phyloP scores from a whole-genome alignment of 1,140 invertebrate species.

The Adoxophyes honmai region DNA sequence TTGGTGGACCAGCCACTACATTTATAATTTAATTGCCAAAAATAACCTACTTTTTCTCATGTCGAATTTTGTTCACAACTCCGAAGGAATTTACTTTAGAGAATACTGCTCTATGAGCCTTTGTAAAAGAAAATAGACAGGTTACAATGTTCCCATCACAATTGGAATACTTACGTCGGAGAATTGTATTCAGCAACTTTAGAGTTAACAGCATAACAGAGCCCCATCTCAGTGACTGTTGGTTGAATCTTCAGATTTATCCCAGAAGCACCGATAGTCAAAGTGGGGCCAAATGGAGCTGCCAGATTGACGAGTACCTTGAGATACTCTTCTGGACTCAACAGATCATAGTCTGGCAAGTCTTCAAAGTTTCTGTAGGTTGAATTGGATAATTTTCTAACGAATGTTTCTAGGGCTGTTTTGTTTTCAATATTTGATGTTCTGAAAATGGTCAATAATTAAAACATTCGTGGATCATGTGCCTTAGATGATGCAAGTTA shows the following conservation, averaged over 20 bases:
- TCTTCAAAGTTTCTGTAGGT: constrained; percentile 78
- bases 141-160: too few species aligned
- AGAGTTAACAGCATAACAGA: constrained; percentile 83
- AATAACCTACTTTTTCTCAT: too few species aligned
- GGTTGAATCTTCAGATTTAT: constrained; percentile 71
- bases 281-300: constrained; percentile 73
- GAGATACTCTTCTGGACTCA: constrained; percentile 77
- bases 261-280: constrained; percentile 77
- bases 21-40: too few species aligned
- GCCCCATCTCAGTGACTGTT: constrained; percentile 81
- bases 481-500: too few species aligned
- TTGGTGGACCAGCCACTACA: too few species aligned
- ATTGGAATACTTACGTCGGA: constrained; percentile 72
- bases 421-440: constrained; percentile 70
- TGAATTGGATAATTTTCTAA: constrained; percentile 76
- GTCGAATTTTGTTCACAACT: too few species aligned
- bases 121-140: too few species aligned
- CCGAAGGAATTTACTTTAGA: too few species aligned
- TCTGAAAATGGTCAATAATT: constrained; percentile 27
- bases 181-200: constrained; percentile 80
- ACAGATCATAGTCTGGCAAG: constrained; percentile 70
- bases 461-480: too few species aligned
- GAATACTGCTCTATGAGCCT: too few species aligned
- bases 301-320: constrained; percentile 76
- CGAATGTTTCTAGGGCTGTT: constrained; percentile 72